Evolutionary conservation across 2,797 vertebrate genomes (phyloP), one percentile per base, ranked within the genome.

Genomic region (Thunnus albacares): DNA sequence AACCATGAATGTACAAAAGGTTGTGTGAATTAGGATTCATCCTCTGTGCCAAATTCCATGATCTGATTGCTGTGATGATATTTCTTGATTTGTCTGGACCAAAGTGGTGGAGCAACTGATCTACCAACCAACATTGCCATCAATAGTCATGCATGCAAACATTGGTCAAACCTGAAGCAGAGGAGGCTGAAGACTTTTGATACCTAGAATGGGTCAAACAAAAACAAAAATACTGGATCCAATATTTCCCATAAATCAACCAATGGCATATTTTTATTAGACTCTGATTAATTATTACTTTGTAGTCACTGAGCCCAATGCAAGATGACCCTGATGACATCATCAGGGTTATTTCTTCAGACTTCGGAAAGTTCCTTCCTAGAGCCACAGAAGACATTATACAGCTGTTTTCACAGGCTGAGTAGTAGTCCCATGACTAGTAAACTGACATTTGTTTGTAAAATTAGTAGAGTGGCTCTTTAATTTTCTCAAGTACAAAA

Each of bases 211-310:
- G 6, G 5, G 15, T 43, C 28, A 30, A 30, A 30, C 28, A 14
- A 69, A 57, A 4, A 14, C 14, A 45, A 45, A 15, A 45, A n/a
- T n/a, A 30, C n/a, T 17, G 7, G 15, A 18, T 57, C 11, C 66
- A 45, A 63, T 7, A 49, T 63, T 38, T 71, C 43, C 60, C 22
- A 64, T 58, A 38, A 38, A 47, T 2, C 28, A 56, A 57, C 47
- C 14, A 62, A 41, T 11, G 2, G 9, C 14, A 17, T 41, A 24
- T 60, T 66, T 75, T 60, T 8, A 61, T 24, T 17, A 33, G 30
- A 43, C 43, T 33, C 30, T 33, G 30, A 33, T 33, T 33, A 33
- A 33, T 33, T 57, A 7, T 33, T 9, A 60, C 55, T 43, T 49
- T 75, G 5, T 26, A 10, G 20, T 62, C 52, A 33, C 30, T 33